These are phyloP conservation scores for Cantharis lateralis DNA, from an alignment of 2,888 invertebrate genomes.

Conservation along the genomic window DNA sequence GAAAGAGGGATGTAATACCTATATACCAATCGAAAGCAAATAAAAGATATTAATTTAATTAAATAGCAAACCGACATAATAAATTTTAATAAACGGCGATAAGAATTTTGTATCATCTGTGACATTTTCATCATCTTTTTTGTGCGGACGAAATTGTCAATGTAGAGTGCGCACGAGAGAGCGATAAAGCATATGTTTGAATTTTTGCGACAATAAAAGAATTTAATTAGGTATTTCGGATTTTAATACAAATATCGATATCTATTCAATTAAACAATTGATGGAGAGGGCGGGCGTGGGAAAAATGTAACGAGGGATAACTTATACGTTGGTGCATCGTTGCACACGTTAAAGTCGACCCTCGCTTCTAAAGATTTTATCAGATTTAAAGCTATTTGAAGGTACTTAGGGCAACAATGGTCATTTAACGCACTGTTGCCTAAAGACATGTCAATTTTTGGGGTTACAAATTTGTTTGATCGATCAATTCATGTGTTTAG, in stretches of 20 bases:
- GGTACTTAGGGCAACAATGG: slow-evolving; percentile 7
- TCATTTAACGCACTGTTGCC: slow-evolving; percentile 6
- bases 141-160: neutral
- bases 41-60: slow-evolving; percentile 13
- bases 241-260: neutral
- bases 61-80: slow-evolving; percentile 4
- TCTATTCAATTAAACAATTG: neutral
- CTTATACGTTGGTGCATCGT: slow-evolving; percentile 3
- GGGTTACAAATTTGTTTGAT: neutral
- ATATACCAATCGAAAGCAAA: neutral
- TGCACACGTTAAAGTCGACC: slow-evolving; percentile 11
- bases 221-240: neutral
- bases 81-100: slow-evolving; percentile 5
- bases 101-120: slow-evolving; percentile 3
- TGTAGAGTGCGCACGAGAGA: neutral
- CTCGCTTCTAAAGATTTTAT: slow-evolving; percentile 12
- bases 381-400: slow-evolving; percentile 16
- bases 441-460: slow-evolving; percentile 3
- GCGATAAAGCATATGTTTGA: slow-evolving; percentile 10
- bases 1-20: neutral
- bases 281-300: slow-evolving; percentile 15
- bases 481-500: neutral
- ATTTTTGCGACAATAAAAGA: neutral
- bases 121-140: neutral
- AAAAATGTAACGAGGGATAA: slow-evolving; percentile 8